Evolutionary conservation across 2,888 invertebrate genomes (phyloP), one percentile per base, ranked within the genome.

Genomic region (Zygogramma bicolorata): DNA sequence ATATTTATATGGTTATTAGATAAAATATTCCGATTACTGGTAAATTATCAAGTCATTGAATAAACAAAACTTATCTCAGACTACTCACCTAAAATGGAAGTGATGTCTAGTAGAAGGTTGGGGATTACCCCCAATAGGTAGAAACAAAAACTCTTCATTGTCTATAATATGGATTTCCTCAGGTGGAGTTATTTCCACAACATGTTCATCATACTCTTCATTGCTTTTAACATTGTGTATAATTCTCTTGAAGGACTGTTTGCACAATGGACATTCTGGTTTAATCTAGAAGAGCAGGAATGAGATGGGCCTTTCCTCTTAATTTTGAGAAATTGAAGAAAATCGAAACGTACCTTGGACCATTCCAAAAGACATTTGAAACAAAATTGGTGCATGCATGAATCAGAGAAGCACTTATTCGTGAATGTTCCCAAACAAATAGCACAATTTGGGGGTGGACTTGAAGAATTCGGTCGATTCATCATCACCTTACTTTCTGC

Each of bases 311-410:
- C 29, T 3, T n/a, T 59, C 15, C 31, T 27, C 20, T 10, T 40
- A n/a, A n/a, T n/a, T n/a, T 20, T 40, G 3, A 22, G 20, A 61
- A 61, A 22, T 40, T 38, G 0, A n/a, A 34, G 7, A 22, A 65
- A n/a, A n/a, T 29, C 59, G 15, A 42, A 38, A 66, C 38, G 1
- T 85, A 93, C 93, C 90, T 95, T 97, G 68, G 97, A 97, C 98
- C 98, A 98, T 84, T 96, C 95, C 73, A 96, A 87, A 31, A 98
- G 89, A 84, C 98, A 98, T 77, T 93, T 93, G 85, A 97, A 98
- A 86, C 98, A 98, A 86, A 98, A 98, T 85, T 95, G 94, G 87
- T 98, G 98, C 85, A 95, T 91, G 85, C 98, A 98, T 62, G 94
- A 94, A 85, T 98, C 95, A 0, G 97, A 96, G 85, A 95, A 96